Percentiles rank a stretch among this genome's conserved stretches.
Evolutionary conservation across 1,140 invertebrate species (phyloP).

Genomic region (Brachionus plicatilis): DNA sequence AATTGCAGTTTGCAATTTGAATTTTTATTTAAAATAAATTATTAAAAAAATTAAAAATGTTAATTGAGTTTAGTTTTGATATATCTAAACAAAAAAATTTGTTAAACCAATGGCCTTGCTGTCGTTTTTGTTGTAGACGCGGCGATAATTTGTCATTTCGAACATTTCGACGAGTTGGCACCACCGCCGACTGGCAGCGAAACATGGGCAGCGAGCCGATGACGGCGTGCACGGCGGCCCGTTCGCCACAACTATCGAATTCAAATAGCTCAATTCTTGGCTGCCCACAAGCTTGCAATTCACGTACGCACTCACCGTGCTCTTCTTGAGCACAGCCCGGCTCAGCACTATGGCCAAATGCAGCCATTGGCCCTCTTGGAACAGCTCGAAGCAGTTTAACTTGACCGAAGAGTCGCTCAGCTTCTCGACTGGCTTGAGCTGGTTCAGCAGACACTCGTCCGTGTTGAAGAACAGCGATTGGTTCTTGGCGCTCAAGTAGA

Average conservation of each 20-base stretch:
- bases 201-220: slow-evolving; percentile 65
- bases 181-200: slow-evolving; percentile 65
- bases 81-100: too few species aligned
- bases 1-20: too few species aligned
- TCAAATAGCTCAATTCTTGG: slow-evolving; percentile 55
- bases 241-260: neutral
- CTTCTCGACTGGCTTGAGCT: slow-evolving; percentile 45
- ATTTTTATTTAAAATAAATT: too few species aligned
- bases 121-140: slow-evolving; percentile 90
- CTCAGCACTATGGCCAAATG: slow-evolving; percentile 67
- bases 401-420: slow-evolving; percentile 57
- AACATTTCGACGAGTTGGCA: slow-evolving; percentile 87
- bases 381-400: slow-evolving; percentile 87
- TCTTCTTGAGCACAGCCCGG: slow-evolving; percentile 83
- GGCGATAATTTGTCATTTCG: slow-evolving; percentile 89
- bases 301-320: slow-evolving; percentile 81
- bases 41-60: too few species aligned
- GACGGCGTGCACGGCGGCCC: slow-evolving; percentile 70
- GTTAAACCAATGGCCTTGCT: slow-evolving; percentile 98
- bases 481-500: slow-evolving; percentile 79
- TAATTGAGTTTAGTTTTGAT: too few species aligned
- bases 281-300: slow-evolving; percentile 67
- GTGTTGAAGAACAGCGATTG: slow-evolving; percentile 88
- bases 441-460: slow-evolving; percentile 80
- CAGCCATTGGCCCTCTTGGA: slow-evolving; percentile 77